A percentile compares a stretch with the other conserved stretches of the same genome.
These are phyloP conservation scores for Smutsia temminckii DNA, from an alignment of 2,797 vertebrate species.

Conservation along the genomic window DNA sequence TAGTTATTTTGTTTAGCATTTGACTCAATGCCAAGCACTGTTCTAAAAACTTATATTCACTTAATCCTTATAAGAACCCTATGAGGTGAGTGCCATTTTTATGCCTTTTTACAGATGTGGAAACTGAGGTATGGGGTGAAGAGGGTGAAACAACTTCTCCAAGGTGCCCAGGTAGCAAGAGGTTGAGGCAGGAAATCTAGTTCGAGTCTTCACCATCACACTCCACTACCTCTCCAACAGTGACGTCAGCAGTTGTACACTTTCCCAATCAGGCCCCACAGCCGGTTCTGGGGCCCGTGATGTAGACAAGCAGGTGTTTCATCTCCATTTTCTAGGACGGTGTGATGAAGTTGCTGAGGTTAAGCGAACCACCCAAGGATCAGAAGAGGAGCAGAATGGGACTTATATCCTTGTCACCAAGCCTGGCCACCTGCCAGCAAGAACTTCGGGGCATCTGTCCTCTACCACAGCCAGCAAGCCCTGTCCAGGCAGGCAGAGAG, in stretches of 20 bases:
- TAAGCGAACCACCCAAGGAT: neutral
- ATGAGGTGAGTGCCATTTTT: neutral
- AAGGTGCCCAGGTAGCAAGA: neutral
- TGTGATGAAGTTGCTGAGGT: neutral
- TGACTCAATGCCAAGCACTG: neutral
- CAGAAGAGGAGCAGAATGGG: neutral
- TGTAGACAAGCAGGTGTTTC: neutral
- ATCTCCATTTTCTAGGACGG: neutral
- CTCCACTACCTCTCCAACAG: too few relatives aligned
- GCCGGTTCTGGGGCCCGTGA: neutral
- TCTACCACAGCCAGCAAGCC: neutral
- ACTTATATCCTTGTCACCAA: neutral
- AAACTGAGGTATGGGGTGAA: neutral
- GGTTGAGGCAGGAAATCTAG: neutral
- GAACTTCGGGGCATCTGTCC: neutral
- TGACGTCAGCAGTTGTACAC: fast-evolving
- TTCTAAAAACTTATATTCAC: neutral
- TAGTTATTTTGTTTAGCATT: neutral
- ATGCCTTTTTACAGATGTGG: neutral
- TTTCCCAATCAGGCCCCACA: neutral
- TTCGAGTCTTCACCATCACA: neutral
- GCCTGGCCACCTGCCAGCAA: neutral
- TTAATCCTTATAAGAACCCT: neutral
- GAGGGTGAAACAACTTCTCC: neutral
- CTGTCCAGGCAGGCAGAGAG: neutral